These are phyloP conservation scores for Syngnathus scovelli DNA, from an alignment of 2,113 vertebrate genomes.

Conservation along the genomic window DNA sequence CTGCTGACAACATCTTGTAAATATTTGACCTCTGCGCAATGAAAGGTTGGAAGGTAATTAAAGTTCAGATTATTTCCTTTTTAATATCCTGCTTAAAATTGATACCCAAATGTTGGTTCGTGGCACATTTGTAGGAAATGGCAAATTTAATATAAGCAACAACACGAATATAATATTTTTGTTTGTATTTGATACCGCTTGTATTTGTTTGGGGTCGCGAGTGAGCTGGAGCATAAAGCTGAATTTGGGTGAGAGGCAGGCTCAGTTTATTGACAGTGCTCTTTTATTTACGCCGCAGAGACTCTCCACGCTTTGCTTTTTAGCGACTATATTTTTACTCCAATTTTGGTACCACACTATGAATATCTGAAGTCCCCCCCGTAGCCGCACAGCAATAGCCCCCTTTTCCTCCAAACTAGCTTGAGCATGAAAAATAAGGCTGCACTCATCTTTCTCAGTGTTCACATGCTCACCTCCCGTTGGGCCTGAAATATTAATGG, in stretches of 20 bases:
- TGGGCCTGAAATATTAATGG: constrained; percentile 59
- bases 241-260: no score
- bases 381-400: constrained; percentile 4
- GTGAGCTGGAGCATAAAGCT: no score
- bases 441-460: constrained; percentile 24
- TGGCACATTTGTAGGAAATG: not conserved
- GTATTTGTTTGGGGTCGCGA: no score
- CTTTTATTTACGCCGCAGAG: no score
- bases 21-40: not conserved
- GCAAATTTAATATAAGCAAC: not conserved
- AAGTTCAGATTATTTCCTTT: no score
- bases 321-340: not conserved
- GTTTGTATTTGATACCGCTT: no score
- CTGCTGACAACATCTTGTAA: not conserved
- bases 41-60: not conserved
- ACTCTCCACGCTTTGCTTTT: no score
- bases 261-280: no score
- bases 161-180: not conserved
- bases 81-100: not conserved
- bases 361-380: not conserved
- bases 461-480: constrained; percentile 32
- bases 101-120: not conserved
- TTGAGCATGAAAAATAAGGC: constrained; percentile 15
- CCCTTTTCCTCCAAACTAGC: constrained; percentile 12
- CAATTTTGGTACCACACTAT: not conserved